Conservation (phyloP, 2,797 vertebrate species). For the Myioborus miniatus region DNA sequence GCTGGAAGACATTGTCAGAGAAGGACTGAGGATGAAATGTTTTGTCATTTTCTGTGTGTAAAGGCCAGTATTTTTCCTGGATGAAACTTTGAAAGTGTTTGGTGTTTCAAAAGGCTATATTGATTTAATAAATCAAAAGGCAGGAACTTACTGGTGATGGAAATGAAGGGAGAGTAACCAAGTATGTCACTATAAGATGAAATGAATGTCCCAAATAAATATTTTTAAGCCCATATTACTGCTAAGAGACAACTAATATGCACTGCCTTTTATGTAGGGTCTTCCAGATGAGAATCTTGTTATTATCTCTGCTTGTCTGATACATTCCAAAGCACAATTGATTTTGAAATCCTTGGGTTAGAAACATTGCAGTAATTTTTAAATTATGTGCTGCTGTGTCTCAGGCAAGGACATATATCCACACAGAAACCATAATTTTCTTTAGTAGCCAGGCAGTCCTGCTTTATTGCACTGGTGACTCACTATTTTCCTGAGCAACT, state of each 20-base stretch:
- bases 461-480: conserved; percentile 1
- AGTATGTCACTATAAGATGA: neutral
- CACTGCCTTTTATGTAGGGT: neutral
- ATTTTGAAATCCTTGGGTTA: neutral
- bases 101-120: neutral
- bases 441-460: neutral
- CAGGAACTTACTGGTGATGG: neutral
- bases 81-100: neutral
- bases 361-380: neutral
- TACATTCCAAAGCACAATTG: neutral
- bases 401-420: neutral
- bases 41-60: neutral
- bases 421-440: neutral
- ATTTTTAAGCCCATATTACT: neutral
- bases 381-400: neutral
- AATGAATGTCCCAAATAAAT: neutral
- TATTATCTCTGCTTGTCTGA: neutral
- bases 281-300: neutral
- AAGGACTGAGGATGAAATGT: neutral
- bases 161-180: neutral
- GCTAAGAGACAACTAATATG: neutral
- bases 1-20: neutral
- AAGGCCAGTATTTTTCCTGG: neutral
- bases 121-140: neutral
- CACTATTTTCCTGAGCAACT: neutral